A percentile compares a stretch with the other conserved stretches of the same genome.
These are phyloP conservation scores for Ochropleura plecta DNA, from an alignment of 2,888 invertebrate species.

Conservation along the genomic window DNA sequence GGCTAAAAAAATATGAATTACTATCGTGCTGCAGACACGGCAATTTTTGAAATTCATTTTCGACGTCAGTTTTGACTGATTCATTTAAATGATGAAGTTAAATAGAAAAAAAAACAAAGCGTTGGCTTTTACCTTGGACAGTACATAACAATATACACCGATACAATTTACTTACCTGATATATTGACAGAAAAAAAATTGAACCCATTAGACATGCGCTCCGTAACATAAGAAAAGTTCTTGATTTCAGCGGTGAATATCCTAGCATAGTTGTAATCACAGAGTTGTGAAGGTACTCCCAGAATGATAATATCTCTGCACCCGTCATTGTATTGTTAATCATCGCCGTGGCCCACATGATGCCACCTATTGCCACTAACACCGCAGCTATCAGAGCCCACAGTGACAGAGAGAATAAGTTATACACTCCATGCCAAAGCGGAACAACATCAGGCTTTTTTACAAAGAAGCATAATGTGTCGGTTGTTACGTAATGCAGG, in stretches of 20 bases:
- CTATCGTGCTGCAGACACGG: too few relatives aligned
- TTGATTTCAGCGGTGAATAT: constrained; percentile 62
- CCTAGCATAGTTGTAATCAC: constrained; percentile 70
- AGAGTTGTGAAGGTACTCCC: constrained; percentile 62
- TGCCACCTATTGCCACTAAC: constrained; percentile 56
- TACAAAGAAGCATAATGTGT: constrained; percentile 73
- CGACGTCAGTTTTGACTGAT: not conserved
- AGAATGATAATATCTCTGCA: constrained; percentile 37
- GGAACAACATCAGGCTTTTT: constrained; percentile 69
- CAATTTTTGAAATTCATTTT: too few relatives aligned
- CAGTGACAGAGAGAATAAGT: constrained; percentile 43
- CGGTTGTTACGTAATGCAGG: constrained; percentile 68
- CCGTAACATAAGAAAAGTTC: constrained; percentile 65
- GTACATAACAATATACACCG: not conserved
- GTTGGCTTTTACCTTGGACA: not conserved
- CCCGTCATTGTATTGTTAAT: constrained; percentile 44
- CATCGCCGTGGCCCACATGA: constrained; percentile 67
- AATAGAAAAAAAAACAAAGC: not conserved
- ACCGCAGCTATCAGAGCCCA: constrained; percentile 55
- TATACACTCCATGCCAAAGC: constrained; percentile 72
- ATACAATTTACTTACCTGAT: constrained; percentile 71
- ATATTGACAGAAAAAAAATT: constrained; percentile 70
- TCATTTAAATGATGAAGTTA: not conserved
- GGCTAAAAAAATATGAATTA: too few relatives aligned
- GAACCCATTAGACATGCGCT: constrained; percentile 71